A percentile compares a stretch with the other conserved stretches of the same genome.
phyloP scores from a whole-genome alignment of 2,888 invertebrate genomes.

The Actias luna region DNA sequence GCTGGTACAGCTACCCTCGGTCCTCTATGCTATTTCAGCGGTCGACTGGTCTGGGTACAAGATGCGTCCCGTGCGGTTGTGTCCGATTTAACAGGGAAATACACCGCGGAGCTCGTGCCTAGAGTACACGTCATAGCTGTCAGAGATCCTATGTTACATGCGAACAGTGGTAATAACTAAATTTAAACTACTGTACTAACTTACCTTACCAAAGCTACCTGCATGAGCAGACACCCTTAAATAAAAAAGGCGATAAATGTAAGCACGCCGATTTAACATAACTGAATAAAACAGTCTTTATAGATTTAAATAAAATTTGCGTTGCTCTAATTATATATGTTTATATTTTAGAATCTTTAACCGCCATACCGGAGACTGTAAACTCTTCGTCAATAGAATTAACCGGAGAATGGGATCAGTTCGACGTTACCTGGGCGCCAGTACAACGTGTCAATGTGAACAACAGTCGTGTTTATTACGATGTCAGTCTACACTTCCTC shows the following conservation, averaged over 20 bases:
- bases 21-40: slow-evolving; percentile 90
- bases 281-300: no score
- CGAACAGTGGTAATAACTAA: slow-evolving; percentile 74
- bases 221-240: no score
- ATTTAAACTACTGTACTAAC: neutral
- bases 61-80: slow-evolving; percentile 88
- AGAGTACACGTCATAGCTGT: slow-evolving; percentile 87
- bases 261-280: no score
- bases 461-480: slow-evolving; percentile 91
- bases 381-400: slow-evolving; percentile 85
- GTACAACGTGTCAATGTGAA: slow-evolving; percentile 89
- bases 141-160: slow-evolving; percentile 85
- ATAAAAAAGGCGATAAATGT: no score
- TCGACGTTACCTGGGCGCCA: slow-evolving; percentile 92
- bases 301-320: no score
- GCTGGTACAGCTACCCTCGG: slow-evolving; percentile 82
- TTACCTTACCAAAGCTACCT: no score
- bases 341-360: slow-evolving; percentile 63
- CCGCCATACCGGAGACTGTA: slow-evolving; percentile 89
- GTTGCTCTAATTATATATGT: no score
- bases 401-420: slow-evolving; percentile 88
- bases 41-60: slow-evolving; percentile 92
- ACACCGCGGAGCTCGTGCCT: slow-evolving; percentile 86
- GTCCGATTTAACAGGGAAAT: slow-evolving; percentile 87
- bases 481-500: slow-evolving; percentile 84